These are phyloP conservation scores for Danio rerio DNA, from an alignment of 2,113 vertebrate genomes.

Conservation along the genomic window DNA sequence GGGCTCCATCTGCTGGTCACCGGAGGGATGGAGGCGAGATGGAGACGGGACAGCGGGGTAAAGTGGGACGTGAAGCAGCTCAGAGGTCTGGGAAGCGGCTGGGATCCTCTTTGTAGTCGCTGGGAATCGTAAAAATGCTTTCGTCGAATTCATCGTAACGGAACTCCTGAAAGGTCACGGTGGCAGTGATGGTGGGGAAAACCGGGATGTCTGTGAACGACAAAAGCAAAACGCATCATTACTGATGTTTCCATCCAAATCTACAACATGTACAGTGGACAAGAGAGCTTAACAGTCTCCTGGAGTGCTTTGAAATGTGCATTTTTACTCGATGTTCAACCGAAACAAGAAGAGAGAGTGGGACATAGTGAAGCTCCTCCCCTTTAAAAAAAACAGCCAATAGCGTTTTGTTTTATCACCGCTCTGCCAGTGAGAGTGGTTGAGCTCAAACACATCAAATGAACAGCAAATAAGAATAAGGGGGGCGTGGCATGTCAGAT, in stretches of 20 bases:
- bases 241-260: background rate
- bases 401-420: too few species aligned
- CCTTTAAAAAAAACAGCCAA: too few species aligned
- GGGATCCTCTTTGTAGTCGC: slow-evolving; percentile 96
- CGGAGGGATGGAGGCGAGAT: background rate
- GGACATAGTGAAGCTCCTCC: too few species aligned
- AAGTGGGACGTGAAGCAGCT: slow-evolving; percentile 11
- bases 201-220: slow-evolving; percentile 89
- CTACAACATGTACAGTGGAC: too few species aligned
- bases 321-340: too few species aligned
- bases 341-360: too few species aligned
- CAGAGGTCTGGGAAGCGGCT: slow-evolving; percentile 97
- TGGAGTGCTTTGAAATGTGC: too few species aligned
- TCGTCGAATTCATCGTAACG: slow-evolving; percentile 91
- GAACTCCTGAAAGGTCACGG: slow-evolving; percentile 99
- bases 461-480: too few species aligned
- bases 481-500: too few species aligned
- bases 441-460: too few species aligned
- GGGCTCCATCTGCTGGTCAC: background rate
- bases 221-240: background rate
- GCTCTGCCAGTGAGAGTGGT: too few species aligned
- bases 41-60: background rate
- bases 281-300: too few species aligned
- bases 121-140: slow-evolving; percentile 92
- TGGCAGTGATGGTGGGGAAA: slow-evolving; percentile 98